phyloP scores from a whole-genome alignment of 2,113 vertebrate genomes.

The Dunckerocampus dactyliophorus region DNA sequence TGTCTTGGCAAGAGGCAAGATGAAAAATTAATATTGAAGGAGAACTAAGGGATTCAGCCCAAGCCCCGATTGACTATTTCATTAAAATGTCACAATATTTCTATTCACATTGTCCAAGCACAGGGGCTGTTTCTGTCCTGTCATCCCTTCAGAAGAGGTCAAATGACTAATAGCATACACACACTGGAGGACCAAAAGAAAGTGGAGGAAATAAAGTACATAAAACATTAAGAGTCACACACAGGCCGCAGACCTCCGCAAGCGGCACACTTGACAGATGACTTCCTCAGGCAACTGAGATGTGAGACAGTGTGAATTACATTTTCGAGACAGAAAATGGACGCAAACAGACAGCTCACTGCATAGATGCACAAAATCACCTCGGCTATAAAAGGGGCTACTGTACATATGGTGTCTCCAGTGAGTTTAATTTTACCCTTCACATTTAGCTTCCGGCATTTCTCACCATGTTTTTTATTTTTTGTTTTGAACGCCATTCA shows the following conservation, averaged over 20 bases:
- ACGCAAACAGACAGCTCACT: conserved; percentile 5
- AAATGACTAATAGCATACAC: conserved; percentile 55
- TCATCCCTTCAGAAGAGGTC: conserved; percentile 31
- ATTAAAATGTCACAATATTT: neutral
- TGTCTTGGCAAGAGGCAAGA: no score
- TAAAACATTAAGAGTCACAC: conserved; percentile 33
- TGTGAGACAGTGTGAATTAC: conserved; percentile 42
- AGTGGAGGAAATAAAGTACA: conserved; percentile 50
- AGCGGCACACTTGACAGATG: conserved; percentile 43
- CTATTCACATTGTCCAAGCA: neutral
- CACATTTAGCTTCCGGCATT: neutral
- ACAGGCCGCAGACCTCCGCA: conserved; percentile 25
- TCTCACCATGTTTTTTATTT: conserved; percentile 9
- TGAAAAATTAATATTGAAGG: no score
- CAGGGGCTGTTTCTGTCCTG: conserved; percentile 10
- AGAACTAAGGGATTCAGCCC: no score
- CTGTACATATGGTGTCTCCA: conserved; percentile 26
- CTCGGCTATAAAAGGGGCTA: neutral
- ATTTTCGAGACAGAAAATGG: neutral
- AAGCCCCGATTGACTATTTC: neutral
- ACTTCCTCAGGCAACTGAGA: conserved; percentile 31
- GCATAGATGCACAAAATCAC: conserved; percentile 1
- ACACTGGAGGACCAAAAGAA: conserved; percentile 31
- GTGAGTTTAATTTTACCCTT: conserved; percentile 28
- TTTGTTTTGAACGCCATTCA: conserved; percentile 10